Percentiles rank a stretch among this genome's conserved stretches.
Evolutionary conservation across 2,797 vertebrate species (phyloP).

Genomic region (Acipenser oxyrinchus): DNA sequence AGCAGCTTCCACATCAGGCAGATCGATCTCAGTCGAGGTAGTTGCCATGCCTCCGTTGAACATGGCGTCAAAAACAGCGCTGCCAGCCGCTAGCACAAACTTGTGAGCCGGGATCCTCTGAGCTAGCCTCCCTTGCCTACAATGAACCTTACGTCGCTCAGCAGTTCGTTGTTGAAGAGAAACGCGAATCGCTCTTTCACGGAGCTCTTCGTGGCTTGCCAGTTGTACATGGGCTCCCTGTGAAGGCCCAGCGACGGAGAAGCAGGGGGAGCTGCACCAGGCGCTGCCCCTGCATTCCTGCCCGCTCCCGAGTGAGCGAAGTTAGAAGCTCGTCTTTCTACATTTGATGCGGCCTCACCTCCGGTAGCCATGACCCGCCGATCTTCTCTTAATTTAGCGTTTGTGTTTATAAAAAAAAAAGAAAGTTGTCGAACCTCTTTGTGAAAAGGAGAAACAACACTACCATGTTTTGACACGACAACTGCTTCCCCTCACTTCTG

Average conservation of each 20-base stretch:
- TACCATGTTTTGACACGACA: background rate
- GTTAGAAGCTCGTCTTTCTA: slow-evolving; percentile 48
- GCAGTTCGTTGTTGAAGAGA: slow-evolving; percentile 85
- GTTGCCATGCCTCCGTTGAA: slow-evolving; percentile 92
- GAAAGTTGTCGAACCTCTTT: slow-evolving; percentile 22
- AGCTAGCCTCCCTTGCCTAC: slow-evolving; percentile 72
- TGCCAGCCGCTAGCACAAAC: slow-evolving; percentile 83
- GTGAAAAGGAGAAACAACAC: slow-evolving; percentile 14
- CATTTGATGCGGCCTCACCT: slow-evolving; percentile 44
- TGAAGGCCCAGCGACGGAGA: slow-evolving; percentile 52
- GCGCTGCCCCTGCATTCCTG: slow-evolving; percentile 26
- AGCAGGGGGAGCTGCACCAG: slow-evolving; percentile 25
- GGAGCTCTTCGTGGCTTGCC: slow-evolving; percentile 87
- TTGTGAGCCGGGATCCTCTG: slow-evolving; percentile 86
- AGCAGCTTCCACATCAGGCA: slow-evolving; percentile 84
- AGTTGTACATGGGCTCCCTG: slow-evolving; percentile 84
- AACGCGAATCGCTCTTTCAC: slow-evolving; percentile 86
- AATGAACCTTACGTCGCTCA: slow-evolving; percentile 83
- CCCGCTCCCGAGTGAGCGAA: slow-evolving; percentile 37
- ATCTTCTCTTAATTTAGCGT: background rate
- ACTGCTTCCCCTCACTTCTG: background rate
- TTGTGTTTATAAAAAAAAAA: slow-evolving; percentile 19
- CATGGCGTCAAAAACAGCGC: slow-evolving; percentile 90
- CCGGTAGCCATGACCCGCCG: slow-evolving; percentile 45
- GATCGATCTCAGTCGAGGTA: slow-evolving; percentile 82